Base-by-base conservation (phyloP, 1,140 invertebrate genomes). In the Drosophila truncata region DNA sequence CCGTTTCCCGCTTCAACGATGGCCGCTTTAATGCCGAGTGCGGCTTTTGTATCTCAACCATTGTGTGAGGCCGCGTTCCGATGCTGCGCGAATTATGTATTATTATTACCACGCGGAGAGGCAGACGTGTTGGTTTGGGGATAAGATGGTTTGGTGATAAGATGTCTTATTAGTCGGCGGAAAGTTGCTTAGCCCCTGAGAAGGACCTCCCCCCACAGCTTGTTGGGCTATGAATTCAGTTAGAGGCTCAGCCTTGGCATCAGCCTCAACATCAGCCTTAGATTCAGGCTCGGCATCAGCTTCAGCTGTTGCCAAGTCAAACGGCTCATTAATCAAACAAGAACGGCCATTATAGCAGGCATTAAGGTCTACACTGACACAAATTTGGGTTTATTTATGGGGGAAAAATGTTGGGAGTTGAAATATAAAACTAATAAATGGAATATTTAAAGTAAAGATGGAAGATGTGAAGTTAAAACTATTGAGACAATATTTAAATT, bases 11-110 rank as follows among this genome's bases (percentile, higher is more conserved):
- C 50, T 92, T 92, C n/a, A 91, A 50, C 75, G 91, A 91, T 72
- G 91, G 90, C 42, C 86, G 61, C 77, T 92, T 92, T 13, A 92
- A 61, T 2, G 88, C 91, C 79, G 91, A 91, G 66, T 91, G 91
- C 31, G 88, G 91, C 80, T 92, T 92, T 81, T 91, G 91, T 91
- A 92, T 92, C 78, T 92, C 91, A 29, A 92, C 91, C 91, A 92
- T 92, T 65, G 35, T 65, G 35, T 44, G 50, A n/a, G 11, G 46
- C 33, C 18, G 50, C 20, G 31, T 54, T 35, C 50, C 18, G 52
- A 9, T 61, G 76, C 37, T 27, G 59, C 35, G 42, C 39, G 50
- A 46, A 80, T 61, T 57, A 67, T 62, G 50, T 41, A 80, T 61
- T 57, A 67, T 62, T 29, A 67, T 47, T 18, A 35, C 37, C 20